phyloP scores from a whole-genome alignment of 2,888 invertebrate genomes.

The Acronicta aceris region DNA sequence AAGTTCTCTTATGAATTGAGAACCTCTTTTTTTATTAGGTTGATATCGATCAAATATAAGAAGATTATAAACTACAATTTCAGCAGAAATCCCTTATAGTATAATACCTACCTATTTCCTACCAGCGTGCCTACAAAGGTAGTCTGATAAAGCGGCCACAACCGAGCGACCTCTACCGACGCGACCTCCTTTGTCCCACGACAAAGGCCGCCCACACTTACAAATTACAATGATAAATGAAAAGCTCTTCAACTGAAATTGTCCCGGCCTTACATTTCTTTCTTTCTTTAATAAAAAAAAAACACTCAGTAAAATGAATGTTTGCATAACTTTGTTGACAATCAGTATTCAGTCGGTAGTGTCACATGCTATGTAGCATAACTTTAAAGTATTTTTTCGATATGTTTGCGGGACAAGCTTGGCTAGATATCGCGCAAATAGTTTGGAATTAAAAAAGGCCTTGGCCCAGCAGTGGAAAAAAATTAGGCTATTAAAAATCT shows the following conservation, averaged over 20 bases:
- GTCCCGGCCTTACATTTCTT: neutral
- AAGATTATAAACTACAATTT: neutral
- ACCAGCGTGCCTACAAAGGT: neutral
- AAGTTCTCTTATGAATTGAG: too few species aligned
- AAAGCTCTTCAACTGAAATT: slow-evolving; percentile 2
- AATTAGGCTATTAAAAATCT: too few species aligned
- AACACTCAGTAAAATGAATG: neutral
- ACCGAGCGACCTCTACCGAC: neutral
- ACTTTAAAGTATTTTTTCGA: too few species aligned
- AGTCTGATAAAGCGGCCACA: neutral
- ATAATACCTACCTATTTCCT: neutral
- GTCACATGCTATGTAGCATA: too few species aligned
- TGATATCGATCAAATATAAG: too few species aligned
- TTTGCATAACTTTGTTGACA: neutral
- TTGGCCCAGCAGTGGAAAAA: too few species aligned
- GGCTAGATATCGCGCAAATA: too few species aligned
- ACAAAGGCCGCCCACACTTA: slow-evolving; percentile 9
- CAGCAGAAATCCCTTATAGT: too few species aligned
- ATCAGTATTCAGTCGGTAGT: too few species aligned
- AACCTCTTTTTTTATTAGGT: too few species aligned
- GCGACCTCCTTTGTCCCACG: slow-evolving; percentile 3
- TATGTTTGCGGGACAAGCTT: too few species aligned
- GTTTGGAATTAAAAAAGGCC: too few species aligned
- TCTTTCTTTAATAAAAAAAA: slow-evolving; percentile 2
- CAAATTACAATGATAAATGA: slow-evolving; percentile 6